Evolutionary conservation across 1,140 invertebrate species (phyloP).

Genomic region (Cherax quadricarinatus): DNA sequence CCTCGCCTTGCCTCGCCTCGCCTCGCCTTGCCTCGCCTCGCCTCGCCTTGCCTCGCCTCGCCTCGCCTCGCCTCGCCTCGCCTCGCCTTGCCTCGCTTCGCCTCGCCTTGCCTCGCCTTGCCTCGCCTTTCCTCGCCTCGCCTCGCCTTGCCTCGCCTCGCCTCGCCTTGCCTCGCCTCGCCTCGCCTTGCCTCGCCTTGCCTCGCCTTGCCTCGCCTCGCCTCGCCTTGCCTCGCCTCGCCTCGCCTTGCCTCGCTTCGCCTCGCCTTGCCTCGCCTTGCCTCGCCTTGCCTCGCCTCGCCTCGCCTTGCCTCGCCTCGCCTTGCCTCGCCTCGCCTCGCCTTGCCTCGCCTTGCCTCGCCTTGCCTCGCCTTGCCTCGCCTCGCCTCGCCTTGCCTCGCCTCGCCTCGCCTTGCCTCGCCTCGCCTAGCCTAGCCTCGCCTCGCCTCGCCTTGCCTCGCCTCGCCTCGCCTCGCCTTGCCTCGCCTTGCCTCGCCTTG

Average conservation of each 20-base stretch:
- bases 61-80: too few relatives aligned
- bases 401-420: conserved; percentile 5
- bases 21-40: too few relatives aligned
- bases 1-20: neutral
- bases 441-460: neutral
- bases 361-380: neutral
- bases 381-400: neutral
- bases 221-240: neutral
- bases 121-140: too few relatives aligned
- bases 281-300: conserved; percentile 4
- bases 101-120: too few relatives aligned
- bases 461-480: neutral
- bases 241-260: too few relatives aligned
- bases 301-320: conserved; percentile 1
- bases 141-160: neutral
- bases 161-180: neutral
- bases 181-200: neutral
- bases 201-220: neutral
- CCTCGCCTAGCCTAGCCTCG: neutral
- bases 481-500: neutral
- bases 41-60: too few relatives aligned
- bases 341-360: neutral
- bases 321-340: neutral
- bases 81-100: too few relatives aligned
- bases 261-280: neutral